Base-by-base conservation (phyloP, 2,888 invertebrate species). In the Troides aeacus region DNA sequence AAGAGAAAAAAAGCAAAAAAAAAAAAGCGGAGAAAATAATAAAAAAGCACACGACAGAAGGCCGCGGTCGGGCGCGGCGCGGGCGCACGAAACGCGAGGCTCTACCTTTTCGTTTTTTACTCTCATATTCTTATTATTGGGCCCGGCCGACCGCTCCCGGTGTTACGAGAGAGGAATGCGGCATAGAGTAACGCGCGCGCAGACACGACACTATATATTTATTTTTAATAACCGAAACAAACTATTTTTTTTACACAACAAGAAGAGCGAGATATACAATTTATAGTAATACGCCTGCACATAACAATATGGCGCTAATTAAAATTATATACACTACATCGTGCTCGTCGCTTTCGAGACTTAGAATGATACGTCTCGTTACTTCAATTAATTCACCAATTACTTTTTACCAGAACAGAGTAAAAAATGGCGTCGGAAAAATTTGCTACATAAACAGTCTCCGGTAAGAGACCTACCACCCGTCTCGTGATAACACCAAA, bases 101-200 rank as follows among this genome's bases (percentile, higher is more conserved):
- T 87, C 87, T 88, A 87, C 84, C 86, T 87, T 84, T 85, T 87
- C 88, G 86, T 93, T 90, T 92, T 90, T 90, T 90, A 88, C 83
- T 84, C 85, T 86, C 88, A 87, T 89, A 88, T 89, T 90, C 87
- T 88, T 91, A 90, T 92, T 91, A 89, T 90, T 91, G 88, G 86
- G 86, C 83, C 84, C 86, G 84, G 85, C 84, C 74, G 71, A 72
- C 72, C 88, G 93, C 93, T 92, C 90, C 93, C 87, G 91, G 92
- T 93, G 90, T 93, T 93, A 93, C 93, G 93, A 81, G 78, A 85
- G 84, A 77, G 91, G 92, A 91, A 92, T 92, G 91, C 85, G 84
- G 82, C 85, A 86, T 77, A 90, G 92, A 91, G 74, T 74, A 75
- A 78, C 72, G 76, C 72, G 73, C 68, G 76, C 72, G 74, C 81